These are phyloP conservation scores for Trachops cirrhosus DNA, from an alignment of 2,797 vertebrate species.

Conservation along the genomic window DNA sequence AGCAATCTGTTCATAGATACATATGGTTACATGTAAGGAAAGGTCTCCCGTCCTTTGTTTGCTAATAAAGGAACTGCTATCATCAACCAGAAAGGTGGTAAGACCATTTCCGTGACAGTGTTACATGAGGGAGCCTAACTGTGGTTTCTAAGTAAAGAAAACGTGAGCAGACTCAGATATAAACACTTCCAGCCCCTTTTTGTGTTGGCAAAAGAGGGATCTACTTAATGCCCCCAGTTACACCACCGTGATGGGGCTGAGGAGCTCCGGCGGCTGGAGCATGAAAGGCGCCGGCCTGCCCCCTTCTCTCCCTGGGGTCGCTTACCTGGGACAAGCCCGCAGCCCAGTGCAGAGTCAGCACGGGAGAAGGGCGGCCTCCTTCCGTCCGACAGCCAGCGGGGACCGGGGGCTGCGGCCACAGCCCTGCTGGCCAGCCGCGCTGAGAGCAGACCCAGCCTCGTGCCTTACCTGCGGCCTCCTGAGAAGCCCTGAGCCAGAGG, in stretches of 20 bases:
- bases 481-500: background rate
- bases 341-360: background rate
- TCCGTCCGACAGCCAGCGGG: background rate
- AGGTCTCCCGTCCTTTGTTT: background rate
- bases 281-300: background rate
- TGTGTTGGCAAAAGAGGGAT: background rate
- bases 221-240: background rate
- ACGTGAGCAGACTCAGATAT: background rate
- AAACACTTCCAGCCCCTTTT: background rate
- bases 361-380: background rate
- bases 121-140: background rate
- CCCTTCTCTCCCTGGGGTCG: background rate
- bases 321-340: background rate
- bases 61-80: background rate
- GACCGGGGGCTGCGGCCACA: background rate
- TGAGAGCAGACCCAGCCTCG: background rate
- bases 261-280: background rate
- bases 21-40: background rate
- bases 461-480: background rate
- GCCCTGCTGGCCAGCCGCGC: background rate
- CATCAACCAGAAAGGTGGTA: background rate
- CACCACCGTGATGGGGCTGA: background rate
- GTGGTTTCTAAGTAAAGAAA: background rate
- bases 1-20: background rate
- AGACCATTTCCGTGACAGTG: background rate